Percentiles rank a stretch among this genome's conserved stretches.
Evolutionary conservation across 2,113 vertebrate genomes (phyloP).

Genomic region (Lagopus leucura): DNA sequence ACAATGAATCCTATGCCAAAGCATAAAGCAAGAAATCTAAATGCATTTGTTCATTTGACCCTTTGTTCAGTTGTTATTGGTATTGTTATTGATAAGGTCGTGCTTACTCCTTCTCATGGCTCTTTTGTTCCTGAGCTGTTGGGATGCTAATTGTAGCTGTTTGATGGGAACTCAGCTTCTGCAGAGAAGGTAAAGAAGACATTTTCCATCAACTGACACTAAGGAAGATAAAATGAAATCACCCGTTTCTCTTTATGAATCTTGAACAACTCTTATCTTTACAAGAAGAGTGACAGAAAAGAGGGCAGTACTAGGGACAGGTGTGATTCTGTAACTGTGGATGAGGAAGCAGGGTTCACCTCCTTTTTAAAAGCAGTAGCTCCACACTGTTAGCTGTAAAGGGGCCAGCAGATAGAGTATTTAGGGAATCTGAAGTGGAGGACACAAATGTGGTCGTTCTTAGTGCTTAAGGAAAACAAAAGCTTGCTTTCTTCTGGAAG

Average conservation of each 20-base stretch:
- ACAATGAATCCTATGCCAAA: neutral
- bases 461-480: neutral
- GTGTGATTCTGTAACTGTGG: neutral
- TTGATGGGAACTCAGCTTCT: too few species aligned
- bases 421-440: neutral
- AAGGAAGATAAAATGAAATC: neutral
- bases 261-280: neutral
- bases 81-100: too few species aligned
- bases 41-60: neutral
- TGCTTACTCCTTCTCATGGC: too few species aligned
- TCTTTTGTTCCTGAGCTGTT: too few species aligned
- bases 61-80: neutral
- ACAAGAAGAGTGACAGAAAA: neutral
- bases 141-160: too few species aligned
- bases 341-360: neutral
- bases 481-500: neutral
- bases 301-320: neutral
- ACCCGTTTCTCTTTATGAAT: neutral
- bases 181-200: too few species aligned
- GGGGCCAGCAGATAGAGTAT: neutral
- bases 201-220: fast-evolving
- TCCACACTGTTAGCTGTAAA: neutral
- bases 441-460: neutral
- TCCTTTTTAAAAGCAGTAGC: neutral
- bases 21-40: neutral